These are phyloP conservation scores for Zaprionus ornatus DNA, from an alignment of 1,140 invertebrate genomes.

Conservation along the genomic window DNA sequence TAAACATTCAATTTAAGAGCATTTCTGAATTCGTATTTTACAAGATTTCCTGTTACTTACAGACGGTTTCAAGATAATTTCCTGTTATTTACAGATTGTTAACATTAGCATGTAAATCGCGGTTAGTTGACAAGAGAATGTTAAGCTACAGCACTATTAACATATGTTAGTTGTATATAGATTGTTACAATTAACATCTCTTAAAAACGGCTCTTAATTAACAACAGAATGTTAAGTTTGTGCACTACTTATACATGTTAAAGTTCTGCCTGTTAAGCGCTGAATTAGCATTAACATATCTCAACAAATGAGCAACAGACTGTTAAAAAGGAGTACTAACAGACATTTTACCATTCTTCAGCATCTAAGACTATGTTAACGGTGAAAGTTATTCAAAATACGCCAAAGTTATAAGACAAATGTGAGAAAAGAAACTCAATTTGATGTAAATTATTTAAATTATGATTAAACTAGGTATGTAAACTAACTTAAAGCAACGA, in stretches of 20 bases:
- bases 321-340: not conserved
- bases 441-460: too few relatives aligned
- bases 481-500: not conserved
- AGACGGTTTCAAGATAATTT: not conserved
- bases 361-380: too few relatives aligned
- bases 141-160: not conserved
- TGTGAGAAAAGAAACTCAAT: not conserved
- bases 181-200: not conserved
- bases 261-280: too few relatives aligned
- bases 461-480: too few relatives aligned
- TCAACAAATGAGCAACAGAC: too few relatives aligned
- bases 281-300: too few relatives aligned
- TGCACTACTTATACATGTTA: too few relatives aligned
- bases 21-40: too few relatives aligned
- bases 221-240: not conserved
- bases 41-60: not conserved
- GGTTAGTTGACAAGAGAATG: not conserved
- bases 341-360: not conserved
- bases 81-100: too few relatives aligned
- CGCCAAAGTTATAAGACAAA: not conserved
- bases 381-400: not conserved
- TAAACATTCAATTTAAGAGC: not conserved
- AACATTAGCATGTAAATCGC: too few relatives aligned
- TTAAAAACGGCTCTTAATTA: not conserved
- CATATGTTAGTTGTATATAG: too few relatives aligned